Percentiles rank a stretch among this genome's conserved stretches.
Conservation (phyloP, 2,797 vertebrate genomes). For the Thamnophis elegans region DNA sequence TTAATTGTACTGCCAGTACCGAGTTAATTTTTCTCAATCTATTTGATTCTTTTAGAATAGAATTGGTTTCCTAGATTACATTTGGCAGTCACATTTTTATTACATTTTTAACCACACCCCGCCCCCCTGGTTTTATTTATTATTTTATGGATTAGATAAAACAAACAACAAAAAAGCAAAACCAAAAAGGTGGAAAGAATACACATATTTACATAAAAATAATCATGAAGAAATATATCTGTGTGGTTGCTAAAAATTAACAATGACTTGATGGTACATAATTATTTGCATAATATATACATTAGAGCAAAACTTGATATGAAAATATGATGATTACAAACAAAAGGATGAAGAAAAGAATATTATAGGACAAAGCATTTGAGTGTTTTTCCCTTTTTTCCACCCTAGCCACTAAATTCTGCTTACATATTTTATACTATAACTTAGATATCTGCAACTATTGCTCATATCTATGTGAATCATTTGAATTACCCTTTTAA, state of each 20-base stretch:
- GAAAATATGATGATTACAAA: neutral
- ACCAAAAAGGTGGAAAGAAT: neutral
- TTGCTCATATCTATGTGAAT: neutral
- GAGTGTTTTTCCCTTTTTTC: neutral
- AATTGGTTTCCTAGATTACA: conserved; percentile 17
- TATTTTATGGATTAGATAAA: neutral
- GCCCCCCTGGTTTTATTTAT: neutral
- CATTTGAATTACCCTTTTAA: neutral
- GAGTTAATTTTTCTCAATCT: neutral
- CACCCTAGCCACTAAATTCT: neutral
- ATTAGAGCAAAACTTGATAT: neutral
- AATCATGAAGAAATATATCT: neutral
- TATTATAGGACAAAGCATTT: neutral
- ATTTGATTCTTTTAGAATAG: conserved; percentile 26
- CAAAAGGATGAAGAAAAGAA: neutral
- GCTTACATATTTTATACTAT: neutral
- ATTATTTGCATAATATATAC: neutral
- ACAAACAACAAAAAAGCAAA: neutral
- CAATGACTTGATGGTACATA: neutral
- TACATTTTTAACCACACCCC: neutral
- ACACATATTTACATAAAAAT: neutral
- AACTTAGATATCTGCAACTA: neutral
- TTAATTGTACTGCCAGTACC: neutral
- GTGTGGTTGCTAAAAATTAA: neutral
- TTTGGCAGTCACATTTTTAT: neutral